These are phyloP conservation scores for Acrossocheilus fasciatus DNA, from an alignment of 2,797 vertebrate genomes.

Conservation along the genomic window DNA sequence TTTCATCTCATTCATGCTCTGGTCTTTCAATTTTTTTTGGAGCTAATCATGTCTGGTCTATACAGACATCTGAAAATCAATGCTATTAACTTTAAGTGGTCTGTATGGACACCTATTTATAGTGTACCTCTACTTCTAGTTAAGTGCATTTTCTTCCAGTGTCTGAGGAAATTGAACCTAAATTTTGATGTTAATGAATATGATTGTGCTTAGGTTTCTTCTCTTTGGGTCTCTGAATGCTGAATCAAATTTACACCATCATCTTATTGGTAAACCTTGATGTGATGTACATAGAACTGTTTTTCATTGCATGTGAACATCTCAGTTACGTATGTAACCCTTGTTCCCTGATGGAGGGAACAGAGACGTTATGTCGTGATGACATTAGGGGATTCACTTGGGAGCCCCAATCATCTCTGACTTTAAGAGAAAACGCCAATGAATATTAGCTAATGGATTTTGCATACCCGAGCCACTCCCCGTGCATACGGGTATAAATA, in stretches of 20 bases:
- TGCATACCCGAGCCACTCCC: no score
- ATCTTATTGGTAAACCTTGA: no score
- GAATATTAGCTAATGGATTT: no score
- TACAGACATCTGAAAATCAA: not conserved
- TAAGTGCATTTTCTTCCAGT: not conserved
- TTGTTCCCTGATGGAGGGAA: no score
- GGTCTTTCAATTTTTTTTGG: not conserved
- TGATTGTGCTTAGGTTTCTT: not conserved
- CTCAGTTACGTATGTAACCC: no score
- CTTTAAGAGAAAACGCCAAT: no score
- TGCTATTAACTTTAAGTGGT: not conserved
- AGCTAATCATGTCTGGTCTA: not conserved
- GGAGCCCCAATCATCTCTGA: no score
- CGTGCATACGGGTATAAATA: no score
- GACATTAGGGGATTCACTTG: no score
- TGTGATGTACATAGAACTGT: not conserved
- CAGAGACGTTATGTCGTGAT: no score
- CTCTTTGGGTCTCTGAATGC: not conserved
- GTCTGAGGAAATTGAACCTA: not conserved
- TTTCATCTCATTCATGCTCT: not conserved
- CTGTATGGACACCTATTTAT: not conserved
- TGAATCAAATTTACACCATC: not conserved
- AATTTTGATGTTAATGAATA: not conserved
- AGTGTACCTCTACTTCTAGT: not conserved
- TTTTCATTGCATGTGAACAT: not conserved